Evolutionary conservation across 1,140 invertebrate genomes (phyloP), one percentile per base, ranked within the genome.

Genomic region (Drosophila seguyi): DNA sequence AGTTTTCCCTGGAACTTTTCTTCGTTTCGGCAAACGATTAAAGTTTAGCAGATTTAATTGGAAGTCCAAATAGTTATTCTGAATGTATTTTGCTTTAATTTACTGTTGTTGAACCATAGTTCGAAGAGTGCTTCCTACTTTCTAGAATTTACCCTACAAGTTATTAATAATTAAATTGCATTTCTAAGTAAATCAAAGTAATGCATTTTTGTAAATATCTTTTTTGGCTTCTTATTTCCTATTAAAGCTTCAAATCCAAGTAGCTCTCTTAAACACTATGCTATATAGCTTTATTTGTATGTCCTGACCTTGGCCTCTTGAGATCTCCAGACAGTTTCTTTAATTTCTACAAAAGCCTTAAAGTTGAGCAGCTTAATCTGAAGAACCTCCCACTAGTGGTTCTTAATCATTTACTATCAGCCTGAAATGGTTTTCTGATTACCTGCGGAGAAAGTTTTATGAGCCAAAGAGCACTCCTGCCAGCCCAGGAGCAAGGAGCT

Each of bases 401-500:
- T 27, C 68, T 42, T 72, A 72, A 72, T 71, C 68, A 50, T 72
- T 71, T 58, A 58, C 44, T 56, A 59, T 42, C 53, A 36, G 53
- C 29, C 20, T 71, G 48, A 41, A 59, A 48, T 71, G 67, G 31
- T 59, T 72, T 72, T 34, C 66, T 72, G 69, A 72, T 72, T 72
- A 72, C 66, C 69, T 72, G 66, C 42, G 8, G 44, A 31, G 16
- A 42, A 58, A 48, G 27, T 72, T 72, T 58, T 47, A 50, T 25
- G 27, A 27, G 16, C 13, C 42, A 63, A 36, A 18, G 58, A 45
- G 41, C 36, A 22, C 34, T 11, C 31, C 4, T 38, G 41, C 13
- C 6, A 11, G 39, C 4, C 41, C n/a, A 41, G 29, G n/a, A 52
- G 27, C 48, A 31, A 14, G 48, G 18, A 36, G 34, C n/a, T 53